A percentile compares a stretch with the other conserved stretches of the same genome.
These are phyloP conservation scores for Anolis sagrei DNA, from an alignment of 2,113 vertebrate genomes.

Conservation along the genomic window DNA sequence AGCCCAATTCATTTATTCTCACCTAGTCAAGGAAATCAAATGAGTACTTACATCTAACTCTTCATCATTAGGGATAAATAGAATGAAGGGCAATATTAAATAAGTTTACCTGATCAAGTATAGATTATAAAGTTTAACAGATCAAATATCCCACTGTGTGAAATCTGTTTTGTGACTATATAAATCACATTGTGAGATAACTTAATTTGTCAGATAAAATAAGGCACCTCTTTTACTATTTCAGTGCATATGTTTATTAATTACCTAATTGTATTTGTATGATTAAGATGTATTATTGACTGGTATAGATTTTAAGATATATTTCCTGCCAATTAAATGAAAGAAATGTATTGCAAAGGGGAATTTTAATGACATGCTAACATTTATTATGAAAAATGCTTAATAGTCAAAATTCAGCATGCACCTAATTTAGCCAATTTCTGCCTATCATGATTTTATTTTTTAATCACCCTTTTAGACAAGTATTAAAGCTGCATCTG, in stretches of 20 bases:
- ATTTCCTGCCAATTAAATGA: conserved; percentile 13
- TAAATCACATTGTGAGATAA: neutral
- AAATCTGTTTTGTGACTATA: neutral
- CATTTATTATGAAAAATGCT: conserved; percentile 44
- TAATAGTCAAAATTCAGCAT: conserved; percentile 42
- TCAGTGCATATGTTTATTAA: neutral
- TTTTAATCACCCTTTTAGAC: conserved; percentile 56
- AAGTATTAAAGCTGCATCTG: conserved; percentile 53
- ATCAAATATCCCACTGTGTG: neutral
- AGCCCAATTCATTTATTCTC: neutral
- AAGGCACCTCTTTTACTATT: neutral
- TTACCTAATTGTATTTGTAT: neutral
- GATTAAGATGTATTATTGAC: conserved; percentile 8
- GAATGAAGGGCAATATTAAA: neutral
- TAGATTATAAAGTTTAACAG: neutral
- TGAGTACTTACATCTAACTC: neutral
- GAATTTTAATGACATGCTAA: conserved; percentile 39
- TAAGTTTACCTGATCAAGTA: neutral
- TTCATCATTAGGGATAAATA: neutral
- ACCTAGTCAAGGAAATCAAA: neutral
- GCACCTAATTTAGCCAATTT: conserved; percentile 36
- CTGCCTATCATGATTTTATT: conserved; percentile 26
- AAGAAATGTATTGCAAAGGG: conserved; percentile 38
- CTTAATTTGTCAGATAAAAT: conserved; percentile 23
- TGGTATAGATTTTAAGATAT: conserved; percentile 15